These are phyloP conservation scores for Neocrepidodera transversa DNA, from an alignment of 2,888 invertebrate genomes.

Conservation along the genomic window DNA sequence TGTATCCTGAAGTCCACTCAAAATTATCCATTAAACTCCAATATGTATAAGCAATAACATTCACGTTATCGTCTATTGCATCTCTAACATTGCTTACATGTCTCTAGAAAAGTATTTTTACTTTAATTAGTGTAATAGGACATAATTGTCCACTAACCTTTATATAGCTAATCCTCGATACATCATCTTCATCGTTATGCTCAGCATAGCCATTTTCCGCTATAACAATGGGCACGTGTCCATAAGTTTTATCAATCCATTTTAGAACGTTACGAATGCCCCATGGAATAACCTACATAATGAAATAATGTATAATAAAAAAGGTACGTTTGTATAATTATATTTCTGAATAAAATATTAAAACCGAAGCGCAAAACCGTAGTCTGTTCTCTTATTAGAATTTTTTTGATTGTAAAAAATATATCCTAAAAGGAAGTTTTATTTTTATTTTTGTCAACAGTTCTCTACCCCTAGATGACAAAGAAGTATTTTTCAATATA, in stretches of 20 bases:
- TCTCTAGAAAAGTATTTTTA: not conserved
- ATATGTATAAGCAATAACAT: conserved; percentile 41
- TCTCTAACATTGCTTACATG: conserved; percentile 10
- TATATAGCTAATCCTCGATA: not conserved
- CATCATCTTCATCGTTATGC: conserved; percentile 26
- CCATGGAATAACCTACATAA: conserved; percentile 63
- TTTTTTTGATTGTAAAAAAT: too few relatives aligned
- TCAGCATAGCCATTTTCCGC: conserved; percentile 67
- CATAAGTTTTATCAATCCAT: conserved; percentile 51
- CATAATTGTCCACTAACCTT: not conserved
- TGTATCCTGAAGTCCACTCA: conserved; percentile 42
- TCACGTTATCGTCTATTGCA: conserved; percentile 40
- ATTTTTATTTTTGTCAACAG: too few relatives aligned
- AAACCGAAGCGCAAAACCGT: too few relatives aligned
- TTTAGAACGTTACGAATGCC: conserved; percentile 64
- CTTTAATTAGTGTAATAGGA: too few relatives aligned
- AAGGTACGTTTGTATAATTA: too few relatives aligned
- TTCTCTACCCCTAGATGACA: too few relatives aligned
- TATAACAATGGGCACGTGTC: conserved; percentile 63
- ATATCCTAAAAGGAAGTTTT: too few relatives aligned
- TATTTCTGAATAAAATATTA: too few relatives aligned
- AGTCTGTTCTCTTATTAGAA: too few relatives aligned
- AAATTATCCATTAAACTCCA: conserved; percentile 48
- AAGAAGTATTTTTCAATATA: too few relatives aligned
- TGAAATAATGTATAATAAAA: too few relatives aligned